phyloP scores from a whole-genome alignment of 2,797 vertebrate genomes.

The Nyctibius grandis region DNA sequence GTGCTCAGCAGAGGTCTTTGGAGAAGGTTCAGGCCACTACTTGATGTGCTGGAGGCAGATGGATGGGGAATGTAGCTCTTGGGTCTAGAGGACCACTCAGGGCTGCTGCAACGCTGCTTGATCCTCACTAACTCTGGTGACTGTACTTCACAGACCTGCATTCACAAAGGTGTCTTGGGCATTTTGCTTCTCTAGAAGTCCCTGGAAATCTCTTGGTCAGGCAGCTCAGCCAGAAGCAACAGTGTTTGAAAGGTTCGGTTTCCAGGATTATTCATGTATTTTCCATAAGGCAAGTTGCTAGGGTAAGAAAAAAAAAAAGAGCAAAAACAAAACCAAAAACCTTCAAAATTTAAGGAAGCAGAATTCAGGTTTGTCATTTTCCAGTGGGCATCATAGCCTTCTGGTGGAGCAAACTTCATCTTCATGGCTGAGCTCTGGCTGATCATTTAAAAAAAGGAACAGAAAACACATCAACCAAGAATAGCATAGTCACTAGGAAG shows the following conservation, averaged over 20 bases:
- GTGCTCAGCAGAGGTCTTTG: not conserved
- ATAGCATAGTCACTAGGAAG: not conserved
- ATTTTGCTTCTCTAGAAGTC: not conserved
- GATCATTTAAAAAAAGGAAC: not conserved
- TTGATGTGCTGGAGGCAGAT: not conserved
- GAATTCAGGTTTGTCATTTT: not conserved
- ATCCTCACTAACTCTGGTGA: not conserved
- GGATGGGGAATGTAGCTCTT: too few species aligned
- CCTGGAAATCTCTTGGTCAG: not conserved
- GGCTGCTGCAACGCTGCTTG: not conserved
- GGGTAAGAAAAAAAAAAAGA: not conserved
- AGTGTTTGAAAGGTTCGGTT: not conserved
- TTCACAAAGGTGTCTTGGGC: accelerated
- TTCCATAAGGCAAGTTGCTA: not conserved
- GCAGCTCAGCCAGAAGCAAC: not conserved
- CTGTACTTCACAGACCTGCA: not conserved
- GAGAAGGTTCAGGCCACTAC: not conserved
- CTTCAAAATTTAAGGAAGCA: not conserved
- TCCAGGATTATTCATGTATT: not conserved
- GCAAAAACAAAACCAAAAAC: not conserved
- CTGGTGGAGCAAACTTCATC: not conserved
- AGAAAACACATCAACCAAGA: not conserved
- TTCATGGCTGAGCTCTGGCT: not conserved
- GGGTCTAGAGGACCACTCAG: not conserved
- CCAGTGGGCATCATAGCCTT: not conserved